Conservation (phyloP, 2,113 vertebrate species). For the Nibea coibor region DNA sequence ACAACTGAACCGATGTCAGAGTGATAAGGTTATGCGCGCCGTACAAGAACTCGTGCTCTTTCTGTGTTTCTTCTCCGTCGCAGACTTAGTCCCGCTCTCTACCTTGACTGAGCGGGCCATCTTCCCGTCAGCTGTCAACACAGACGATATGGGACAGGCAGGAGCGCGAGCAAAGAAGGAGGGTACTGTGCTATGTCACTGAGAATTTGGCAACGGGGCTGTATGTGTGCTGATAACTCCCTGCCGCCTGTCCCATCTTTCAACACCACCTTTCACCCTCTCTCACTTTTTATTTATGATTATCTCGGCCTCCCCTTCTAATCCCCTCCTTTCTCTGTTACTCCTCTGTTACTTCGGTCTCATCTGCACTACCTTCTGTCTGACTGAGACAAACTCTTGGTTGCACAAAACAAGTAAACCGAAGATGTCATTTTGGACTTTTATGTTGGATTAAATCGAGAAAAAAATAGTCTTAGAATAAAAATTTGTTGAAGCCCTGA, state of each 20-base stretch:
- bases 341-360: not conserved
- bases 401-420: not conserved
- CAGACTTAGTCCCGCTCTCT: conserved; percentile 11
- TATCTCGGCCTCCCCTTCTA: not conserved
- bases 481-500: not conserved
- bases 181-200: conserved; percentile 24
- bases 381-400: not conserved
- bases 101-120: conserved; percentile 33
- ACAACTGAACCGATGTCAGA: conserved; percentile 21
- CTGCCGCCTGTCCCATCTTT: conserved; percentile 20
- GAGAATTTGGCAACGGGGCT: conserved; percentile 42
- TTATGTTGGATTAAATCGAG: not conserved
- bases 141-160: conserved; percentile 39
- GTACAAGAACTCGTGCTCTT: conserved; percentile 15
- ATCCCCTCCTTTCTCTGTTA: not conserved
- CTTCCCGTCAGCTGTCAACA: conserved; percentile 63
- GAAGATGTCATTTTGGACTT: not conserved
- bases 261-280: conserved; percentile 12
- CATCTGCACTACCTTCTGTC: not conserved
- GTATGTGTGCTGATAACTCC: conserved; percentile 41
- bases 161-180: conserved; percentile 19
- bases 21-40: conserved; percentile 39
- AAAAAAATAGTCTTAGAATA: not conserved
- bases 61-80: conserved; percentile 8
- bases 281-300: conserved; percentile 5